Evolutionary conservation across 2,113 vertebrate genomes (phyloP).

Genomic region (Mustelus asterias): DNA sequence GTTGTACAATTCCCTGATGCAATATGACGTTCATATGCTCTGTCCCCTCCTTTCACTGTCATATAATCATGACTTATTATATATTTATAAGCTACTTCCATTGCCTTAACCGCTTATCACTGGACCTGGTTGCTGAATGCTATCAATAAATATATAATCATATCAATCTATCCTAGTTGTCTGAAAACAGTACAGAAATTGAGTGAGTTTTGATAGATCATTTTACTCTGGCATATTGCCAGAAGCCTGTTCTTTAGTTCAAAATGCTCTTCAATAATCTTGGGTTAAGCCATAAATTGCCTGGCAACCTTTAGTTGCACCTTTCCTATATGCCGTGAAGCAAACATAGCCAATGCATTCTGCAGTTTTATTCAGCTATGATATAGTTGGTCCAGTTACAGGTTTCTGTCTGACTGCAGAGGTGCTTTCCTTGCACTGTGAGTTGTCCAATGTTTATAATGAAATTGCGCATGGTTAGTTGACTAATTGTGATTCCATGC

Average conservation of each 20-base stretch:
- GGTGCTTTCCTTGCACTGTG: background rate
- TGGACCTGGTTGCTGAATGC: background rate
- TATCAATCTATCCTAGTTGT: background rate
- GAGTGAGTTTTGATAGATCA: background rate
- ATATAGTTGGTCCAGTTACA: background rate
- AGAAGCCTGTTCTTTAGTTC: background rate
- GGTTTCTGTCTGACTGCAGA: background rate
- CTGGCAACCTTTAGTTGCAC: background rate
- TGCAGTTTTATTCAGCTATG: background rate
- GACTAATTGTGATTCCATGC: background rate
- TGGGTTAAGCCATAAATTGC: constrained; percentile 11
- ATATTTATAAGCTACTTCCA: background rate
- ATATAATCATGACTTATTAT: background rate
- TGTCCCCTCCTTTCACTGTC: background rate
- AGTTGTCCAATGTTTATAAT: background rate
- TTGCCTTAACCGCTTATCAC: background rate
- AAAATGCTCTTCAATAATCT: background rate
- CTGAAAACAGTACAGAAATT: background rate
- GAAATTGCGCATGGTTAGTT: background rate
- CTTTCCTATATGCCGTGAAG: background rate
- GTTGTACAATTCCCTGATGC: too few species aligned
- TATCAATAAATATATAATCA: background rate
- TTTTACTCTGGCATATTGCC: background rate
- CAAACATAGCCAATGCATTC: background rate
- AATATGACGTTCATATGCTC: too few species aligned